These are phyloP conservation scores for Tetragnatha montana DNA, from an alignment of 2,888 invertebrate species.

Conservation along the genomic window DNA sequence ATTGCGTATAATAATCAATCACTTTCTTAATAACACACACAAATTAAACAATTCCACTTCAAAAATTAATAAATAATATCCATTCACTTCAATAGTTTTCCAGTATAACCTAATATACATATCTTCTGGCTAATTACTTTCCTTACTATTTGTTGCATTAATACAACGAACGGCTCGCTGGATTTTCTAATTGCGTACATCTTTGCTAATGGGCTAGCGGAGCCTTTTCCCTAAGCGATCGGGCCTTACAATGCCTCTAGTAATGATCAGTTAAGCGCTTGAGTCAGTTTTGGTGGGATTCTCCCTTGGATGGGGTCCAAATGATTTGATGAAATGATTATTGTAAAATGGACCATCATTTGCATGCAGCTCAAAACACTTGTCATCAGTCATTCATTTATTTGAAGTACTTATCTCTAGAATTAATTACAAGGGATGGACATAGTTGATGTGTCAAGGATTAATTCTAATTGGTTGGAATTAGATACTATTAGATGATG, in stretches of 20 bases:
- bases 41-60: no score
- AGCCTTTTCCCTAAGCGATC: neutral
- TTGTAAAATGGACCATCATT: constrained; percentile 2
- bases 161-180: neutral
- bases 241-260: constrained; percentile 4
- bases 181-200: neutral
- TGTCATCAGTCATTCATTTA: neutral
- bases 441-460: neutral
- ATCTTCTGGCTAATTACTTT: no score
- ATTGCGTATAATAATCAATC: no score
- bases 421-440: neutral
- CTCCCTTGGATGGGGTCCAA: constrained; percentile 25
- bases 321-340: constrained; percentile 14
- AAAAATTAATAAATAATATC: no score
- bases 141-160: neutral
- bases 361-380: constrained; percentile 2
- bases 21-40: no score
- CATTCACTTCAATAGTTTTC: no score
- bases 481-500: no score
- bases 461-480: no score
- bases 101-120: no score
- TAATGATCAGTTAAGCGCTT: constrained; percentile 7
- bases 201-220: neutral
- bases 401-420: neutral
- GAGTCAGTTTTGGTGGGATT: neutral